Evolutionary conservation across 2,797 vertebrate species (phyloP), one percentile per base, ranked within the genome.

Genomic region (Xenopus petersii): DNA sequence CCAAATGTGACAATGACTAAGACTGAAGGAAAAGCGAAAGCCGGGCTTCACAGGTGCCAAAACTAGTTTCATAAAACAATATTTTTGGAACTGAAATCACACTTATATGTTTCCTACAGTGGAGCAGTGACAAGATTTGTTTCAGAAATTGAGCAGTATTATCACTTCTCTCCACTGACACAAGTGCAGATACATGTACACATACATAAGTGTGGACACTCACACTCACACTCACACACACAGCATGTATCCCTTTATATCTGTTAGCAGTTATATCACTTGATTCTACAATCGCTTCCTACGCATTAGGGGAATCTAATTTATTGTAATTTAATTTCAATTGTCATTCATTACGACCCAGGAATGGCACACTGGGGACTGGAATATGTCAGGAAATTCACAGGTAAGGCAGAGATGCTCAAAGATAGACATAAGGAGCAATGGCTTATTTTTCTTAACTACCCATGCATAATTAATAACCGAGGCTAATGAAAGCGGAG

Each of bases 401-500:
- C 76, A 78, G 71, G 71, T 78, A 78, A 69, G 62, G 55, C 4
- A 46, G 42, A 70, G 61, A 46, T 69, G 63, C 54, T 69, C 71
- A 78, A 70, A 78, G 64, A 66, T 70, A 73, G 66, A 70, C 26
- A 56, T n/a, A 60, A 64, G 67, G 15, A 70, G 61, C 48, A 73
- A 73, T 69, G 70, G 70, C 63, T 77, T 78, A 69, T 77, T 69
- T 64, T 73, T 24, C 11, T 51, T 65, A 78, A 73, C 65, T 65
- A 73, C 36, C 59, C 71, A 78, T 78, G 55, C 76, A 78, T 78
- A 73, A 78, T 78, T 78, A 78, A 78, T 78, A 73, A 36, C 51
- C 17, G 66, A 49, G 68, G 71, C 60, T 73, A 78, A 73, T 78
- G 71, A 78, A 69, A 70, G 75, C 65, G n/a, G 33, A 69, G 66